These are phyloP conservation scores for Erithacus rubecula DNA, from an alignment of 2,797 vertebrate species.

Conservation along the genomic window DNA sequence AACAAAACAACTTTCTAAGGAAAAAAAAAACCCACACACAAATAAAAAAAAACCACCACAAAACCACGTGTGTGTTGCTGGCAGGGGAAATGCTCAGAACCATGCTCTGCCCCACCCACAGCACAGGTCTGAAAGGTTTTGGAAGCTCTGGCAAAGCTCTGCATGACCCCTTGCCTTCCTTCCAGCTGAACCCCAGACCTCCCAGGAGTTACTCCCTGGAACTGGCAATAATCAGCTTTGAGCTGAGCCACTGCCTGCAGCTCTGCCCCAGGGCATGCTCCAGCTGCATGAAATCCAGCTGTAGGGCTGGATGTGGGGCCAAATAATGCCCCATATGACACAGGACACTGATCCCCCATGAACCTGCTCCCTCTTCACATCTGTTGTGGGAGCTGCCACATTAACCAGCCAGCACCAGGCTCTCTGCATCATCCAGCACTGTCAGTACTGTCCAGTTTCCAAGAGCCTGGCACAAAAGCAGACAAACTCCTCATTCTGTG, in stretches of 20 bases:
- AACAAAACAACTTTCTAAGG: neutral
- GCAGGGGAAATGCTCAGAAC: neutral
- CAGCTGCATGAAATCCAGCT: neutral
- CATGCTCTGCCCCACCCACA: neutral
- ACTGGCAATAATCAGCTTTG: neutral
- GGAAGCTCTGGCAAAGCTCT: neutral
- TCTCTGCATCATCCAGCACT: neutral
- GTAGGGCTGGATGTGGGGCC: neutral
- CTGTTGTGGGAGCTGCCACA: neutral
- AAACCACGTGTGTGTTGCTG: neutral
- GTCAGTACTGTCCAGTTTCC: neutral
- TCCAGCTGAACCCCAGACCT: neutral
- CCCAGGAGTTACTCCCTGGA: neutral
- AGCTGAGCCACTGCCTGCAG: neutral
- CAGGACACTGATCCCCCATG: neutral
- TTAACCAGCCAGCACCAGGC: neutral
- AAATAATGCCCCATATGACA: neutral
- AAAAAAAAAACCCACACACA: neutral
- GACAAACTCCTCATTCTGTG: neutral
- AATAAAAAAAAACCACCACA: fast-evolving
- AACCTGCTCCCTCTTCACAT: neutral
- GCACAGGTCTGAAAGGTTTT: neutral
- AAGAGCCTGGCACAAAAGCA: neutral
- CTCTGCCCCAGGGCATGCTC: neutral
- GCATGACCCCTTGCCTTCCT: neutral